Evolutionary conservation across 2,888 invertebrate species (phyloP).

Genomic region (Taphrorychus bicolor): DNA sequence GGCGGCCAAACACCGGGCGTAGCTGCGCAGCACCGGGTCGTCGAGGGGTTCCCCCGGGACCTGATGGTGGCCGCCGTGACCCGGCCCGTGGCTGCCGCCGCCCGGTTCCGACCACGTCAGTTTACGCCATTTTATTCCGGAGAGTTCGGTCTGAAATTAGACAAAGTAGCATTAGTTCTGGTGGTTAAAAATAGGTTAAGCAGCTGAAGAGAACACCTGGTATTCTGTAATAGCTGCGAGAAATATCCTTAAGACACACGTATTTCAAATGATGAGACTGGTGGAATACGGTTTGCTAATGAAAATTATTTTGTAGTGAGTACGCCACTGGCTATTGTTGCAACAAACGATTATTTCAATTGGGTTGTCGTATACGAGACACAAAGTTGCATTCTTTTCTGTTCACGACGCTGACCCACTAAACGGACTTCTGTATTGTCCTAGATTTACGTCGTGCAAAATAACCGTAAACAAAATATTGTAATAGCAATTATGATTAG

Average conservation of each 20-base stretch:
- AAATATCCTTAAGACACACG: too few species aligned
- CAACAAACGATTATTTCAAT: background rate
- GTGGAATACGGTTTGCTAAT: too few species aligned
- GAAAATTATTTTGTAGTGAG: background rate
- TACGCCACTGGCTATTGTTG: background rate
- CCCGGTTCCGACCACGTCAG: conserved; percentile 81
- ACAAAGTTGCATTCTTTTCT: conserved; percentile 18
- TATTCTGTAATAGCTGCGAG: background rate
- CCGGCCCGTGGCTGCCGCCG: conserved; percentile 61
- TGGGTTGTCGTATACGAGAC: conserved; percentile 2
- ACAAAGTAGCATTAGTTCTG: background rate
- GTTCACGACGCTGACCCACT: conserved; percentile 15
- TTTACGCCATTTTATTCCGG: conserved; percentile 99
- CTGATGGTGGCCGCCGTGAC: conserved; percentile 49
- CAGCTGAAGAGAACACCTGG: conserved; percentile 28
- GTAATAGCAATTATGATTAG: background rate
- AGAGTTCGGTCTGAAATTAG: conserved; percentile 91
- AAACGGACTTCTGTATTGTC: conserved; percentile 21
- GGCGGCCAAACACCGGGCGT: conserved; percentile 88
- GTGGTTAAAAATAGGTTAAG: background rate
- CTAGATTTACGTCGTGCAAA: conserved; percentile 12
- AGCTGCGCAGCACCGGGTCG: conserved; percentile 90
- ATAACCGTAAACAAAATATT: background rate
- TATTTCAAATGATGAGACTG: too few species aligned
- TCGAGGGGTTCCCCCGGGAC: conserved; percentile 75